Evolutionary conservation across 1,140 invertebrate species (phyloP).

Genomic region (Drosophila guanche): DNA sequence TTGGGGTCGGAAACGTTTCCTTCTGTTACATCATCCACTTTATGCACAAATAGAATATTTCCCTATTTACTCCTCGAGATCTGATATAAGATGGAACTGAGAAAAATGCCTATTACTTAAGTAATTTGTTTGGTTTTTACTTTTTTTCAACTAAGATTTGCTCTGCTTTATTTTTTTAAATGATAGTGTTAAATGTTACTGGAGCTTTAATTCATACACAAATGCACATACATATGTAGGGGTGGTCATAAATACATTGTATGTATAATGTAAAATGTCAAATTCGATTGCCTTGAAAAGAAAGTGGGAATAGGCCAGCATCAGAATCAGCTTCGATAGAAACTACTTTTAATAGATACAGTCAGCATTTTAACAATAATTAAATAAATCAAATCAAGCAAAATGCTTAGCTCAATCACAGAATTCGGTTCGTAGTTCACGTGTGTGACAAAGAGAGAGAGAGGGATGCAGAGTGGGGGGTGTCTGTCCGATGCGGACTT

Average conservation of each 20-base stretch:
- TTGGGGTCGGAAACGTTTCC: too few species aligned
- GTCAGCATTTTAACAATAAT: too few species aligned
- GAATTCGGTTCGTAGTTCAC: conserved; percentile 44
- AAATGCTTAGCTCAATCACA: too few species aligned
- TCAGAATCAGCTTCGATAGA: too few species aligned
- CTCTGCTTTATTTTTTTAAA: conserved; percentile 59
- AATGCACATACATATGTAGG: too few species aligned
- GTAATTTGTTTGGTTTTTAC: conserved; percentile 71
- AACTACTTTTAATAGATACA: too few species aligned
- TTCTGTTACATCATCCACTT: too few species aligned
- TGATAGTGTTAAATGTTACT: conserved; percentile 70
- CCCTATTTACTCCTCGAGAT: too few species aligned
- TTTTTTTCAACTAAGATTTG: conserved; percentile 2
- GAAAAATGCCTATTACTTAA: conserved; percentile 74
- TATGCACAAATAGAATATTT: too few species aligned
- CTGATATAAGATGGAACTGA: too few species aligned
- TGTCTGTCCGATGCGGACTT: conserved; percentile 59
- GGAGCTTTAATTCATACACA: conserved; percentile 34
- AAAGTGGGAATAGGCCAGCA: conserved; percentile 53
- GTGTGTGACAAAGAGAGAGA: conserved; percentile 54
- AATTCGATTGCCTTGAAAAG: conserved; percentile 68
- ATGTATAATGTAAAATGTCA: conserved; percentile 49
- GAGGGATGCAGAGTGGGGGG: conserved; percentile 17
- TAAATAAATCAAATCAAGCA: too few species aligned
- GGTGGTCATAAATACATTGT: too few species aligned